phyloP scores from a whole-genome alignment of 2,797 vertebrate genomes.

The Meda fulgida region DNA sequence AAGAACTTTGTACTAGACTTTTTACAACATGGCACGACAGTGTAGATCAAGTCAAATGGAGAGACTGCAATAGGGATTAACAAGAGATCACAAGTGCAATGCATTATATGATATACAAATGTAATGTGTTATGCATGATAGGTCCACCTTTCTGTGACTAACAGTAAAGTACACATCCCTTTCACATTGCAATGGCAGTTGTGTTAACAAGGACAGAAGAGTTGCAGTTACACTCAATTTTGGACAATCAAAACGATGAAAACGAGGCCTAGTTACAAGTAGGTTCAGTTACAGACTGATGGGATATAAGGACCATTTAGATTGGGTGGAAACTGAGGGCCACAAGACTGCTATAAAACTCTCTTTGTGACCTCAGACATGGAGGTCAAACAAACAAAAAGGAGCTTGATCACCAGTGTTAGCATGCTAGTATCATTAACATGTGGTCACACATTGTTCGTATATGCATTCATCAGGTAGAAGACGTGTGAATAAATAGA shows the following conservation, averaged over 20 bases:
- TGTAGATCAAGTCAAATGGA: neutral
- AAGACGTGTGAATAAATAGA: conserved; percentile 52
- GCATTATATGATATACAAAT: neutral
- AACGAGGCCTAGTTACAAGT: neutral
- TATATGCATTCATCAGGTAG: conserved; percentile 14
- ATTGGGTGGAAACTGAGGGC: neutral
- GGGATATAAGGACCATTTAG: conserved; percentile 5
- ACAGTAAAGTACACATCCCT: neutral
- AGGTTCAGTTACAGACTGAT: neutral
- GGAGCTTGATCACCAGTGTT: conserved; percentile 43
- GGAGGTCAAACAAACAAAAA: conserved; percentile 14
- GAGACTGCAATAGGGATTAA: neutral
- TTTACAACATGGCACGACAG: conserved; percentile 16
- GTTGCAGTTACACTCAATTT: neutral
- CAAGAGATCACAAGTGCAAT: conserved; percentile 12
- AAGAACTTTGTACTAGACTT: conserved; percentile 41
- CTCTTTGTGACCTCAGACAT: neutral
- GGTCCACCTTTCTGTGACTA: neutral
- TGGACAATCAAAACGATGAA: neutral
- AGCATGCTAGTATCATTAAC: conserved; percentile 31
- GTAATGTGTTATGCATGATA: neutral
- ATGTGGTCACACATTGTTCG: neutral
- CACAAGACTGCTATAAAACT: conserved; percentile 7
- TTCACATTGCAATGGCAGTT: neutral
- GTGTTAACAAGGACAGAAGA: neutral